These are phyloP conservation scores for Mimachlamys varia DNA, from an alignment of 2,888 invertebrate species.

Conservation along the genomic window DNA sequence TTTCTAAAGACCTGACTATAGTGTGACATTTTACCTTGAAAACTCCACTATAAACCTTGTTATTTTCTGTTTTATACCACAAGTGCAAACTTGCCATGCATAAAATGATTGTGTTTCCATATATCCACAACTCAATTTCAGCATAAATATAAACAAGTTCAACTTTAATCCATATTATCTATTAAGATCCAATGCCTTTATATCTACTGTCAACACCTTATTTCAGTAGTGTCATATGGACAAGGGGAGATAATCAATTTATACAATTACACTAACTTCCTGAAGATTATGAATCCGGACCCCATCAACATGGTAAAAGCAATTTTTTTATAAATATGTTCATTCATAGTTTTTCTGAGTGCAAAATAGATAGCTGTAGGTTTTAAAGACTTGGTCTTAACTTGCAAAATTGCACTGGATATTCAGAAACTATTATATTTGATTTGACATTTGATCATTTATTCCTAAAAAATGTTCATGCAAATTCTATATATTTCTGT, in stretches of 20 bases:
- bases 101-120: neutral
- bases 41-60: too few relatives aligned
- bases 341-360: neutral
- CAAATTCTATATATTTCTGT: neutral
- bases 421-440: neutral
- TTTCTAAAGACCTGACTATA: too few relatives aligned
- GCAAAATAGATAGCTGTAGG: too few relatives aligned
- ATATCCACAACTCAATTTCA: neutral
- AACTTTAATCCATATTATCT: neutral
- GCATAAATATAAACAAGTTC: neutral
- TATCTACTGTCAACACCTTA: neutral
- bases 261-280: neutral
- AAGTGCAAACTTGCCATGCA: too few relatives aligned
- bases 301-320: too few relatives aligned
- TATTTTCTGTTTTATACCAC: too few relatives aligned
- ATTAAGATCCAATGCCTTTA: neutral
- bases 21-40: too few relatives aligned
- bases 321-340: too few relatives aligned
- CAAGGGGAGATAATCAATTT: slow-evolving; percentile 25
- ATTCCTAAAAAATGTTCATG: neutral
- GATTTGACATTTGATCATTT: neutral
- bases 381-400: neutral
- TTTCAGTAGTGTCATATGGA: neutral
- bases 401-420: neutral
- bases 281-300: too few relatives aligned